Conservation (phyloP, 2,888 invertebrate species). For the Stictocephala bisonia region DNA sequence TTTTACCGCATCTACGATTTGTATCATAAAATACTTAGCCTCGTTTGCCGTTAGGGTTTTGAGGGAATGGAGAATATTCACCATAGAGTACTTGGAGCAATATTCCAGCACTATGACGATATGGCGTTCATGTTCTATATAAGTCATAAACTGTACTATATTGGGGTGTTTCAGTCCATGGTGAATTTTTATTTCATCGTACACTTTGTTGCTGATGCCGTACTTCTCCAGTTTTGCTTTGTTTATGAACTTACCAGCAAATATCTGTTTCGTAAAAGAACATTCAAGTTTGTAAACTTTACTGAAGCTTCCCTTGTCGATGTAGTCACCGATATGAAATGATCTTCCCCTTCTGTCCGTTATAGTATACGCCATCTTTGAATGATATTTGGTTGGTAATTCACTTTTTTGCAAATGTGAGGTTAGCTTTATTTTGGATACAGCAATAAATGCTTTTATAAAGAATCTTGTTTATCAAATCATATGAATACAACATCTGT, state of each 20-base stretch:
- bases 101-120: slow-evolving; percentile 39
- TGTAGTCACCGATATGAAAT: slow-evolving; percentile 18
- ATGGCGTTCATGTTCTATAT: slow-evolving; percentile 34
- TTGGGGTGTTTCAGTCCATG: slow-evolving; percentile 34
- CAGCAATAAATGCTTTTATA: no score
- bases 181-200: slow-evolving; percentile 43
- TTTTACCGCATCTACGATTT: slow-evolving; percentile 40
- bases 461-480: no score
- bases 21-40: slow-evolving; percentile 47
- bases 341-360: neutral
- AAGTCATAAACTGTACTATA: slow-evolving; percentile 35
- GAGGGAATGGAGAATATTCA: slow-evolving; percentile 27
- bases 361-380: slow-evolving; percentile 18
- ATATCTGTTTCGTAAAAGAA: neutral
- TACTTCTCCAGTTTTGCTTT: slow-evolving; percentile 28
- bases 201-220: slow-evolving; percentile 26
- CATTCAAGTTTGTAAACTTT: slow-evolving; percentile 40
- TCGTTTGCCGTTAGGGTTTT: slow-evolving; percentile 36
- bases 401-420: no score
- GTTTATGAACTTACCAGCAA: slow-evolving; percentile 45
- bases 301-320: slow-evolving; percentile 45
- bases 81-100: slow-evolving; percentile 42
- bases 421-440: no score
- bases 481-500: no score
- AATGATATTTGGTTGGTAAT: no score